phyloP scores from a whole-genome alignment of 2,888 invertebrate species.

The Eupithecia pulchellata region DNA sequence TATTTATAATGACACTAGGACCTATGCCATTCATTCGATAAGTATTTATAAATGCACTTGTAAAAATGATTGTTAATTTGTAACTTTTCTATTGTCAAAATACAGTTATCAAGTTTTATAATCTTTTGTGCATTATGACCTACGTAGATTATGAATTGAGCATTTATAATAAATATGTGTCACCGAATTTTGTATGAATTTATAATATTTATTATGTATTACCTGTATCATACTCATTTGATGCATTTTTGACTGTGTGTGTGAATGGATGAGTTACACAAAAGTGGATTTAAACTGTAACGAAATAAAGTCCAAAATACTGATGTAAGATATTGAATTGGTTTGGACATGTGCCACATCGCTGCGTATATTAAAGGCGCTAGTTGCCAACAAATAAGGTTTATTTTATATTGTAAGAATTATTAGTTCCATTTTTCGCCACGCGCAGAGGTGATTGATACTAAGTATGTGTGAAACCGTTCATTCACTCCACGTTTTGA shows the following conservation, averaged over 20 bases:
- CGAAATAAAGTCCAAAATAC: constrained; percentile 6
- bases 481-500: constrained; percentile 36
- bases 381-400: background rate
- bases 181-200: constrained; percentile 78
- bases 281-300: background rate
- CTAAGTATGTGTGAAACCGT: constrained; percentile 21
- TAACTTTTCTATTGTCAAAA: constrained; percentile 6
- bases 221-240: constrained; percentile 82
- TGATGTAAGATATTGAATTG: background rate
- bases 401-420: background rate
- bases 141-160: constrained; percentile 51
- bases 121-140: background rate
- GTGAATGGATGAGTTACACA: constrained; percentile 25
- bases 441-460: constrained; percentile 2
- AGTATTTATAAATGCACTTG: constrained; percentile 3
- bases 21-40: constrained; percentile 1
- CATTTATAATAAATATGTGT: constrained; percentile 60
- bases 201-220: constrained; percentile 59
- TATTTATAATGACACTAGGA: background rate
- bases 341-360: background rate
- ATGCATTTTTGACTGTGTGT: constrained; percentile 72
- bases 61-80: background rate
- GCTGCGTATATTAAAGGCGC: background rate
- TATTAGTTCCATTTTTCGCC: background rate
- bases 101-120: constrained; percentile 1